phyloP scores from a whole-genome alignment of 2,113 vertebrate genomes.

The Chaetura pelagica region DNA sequence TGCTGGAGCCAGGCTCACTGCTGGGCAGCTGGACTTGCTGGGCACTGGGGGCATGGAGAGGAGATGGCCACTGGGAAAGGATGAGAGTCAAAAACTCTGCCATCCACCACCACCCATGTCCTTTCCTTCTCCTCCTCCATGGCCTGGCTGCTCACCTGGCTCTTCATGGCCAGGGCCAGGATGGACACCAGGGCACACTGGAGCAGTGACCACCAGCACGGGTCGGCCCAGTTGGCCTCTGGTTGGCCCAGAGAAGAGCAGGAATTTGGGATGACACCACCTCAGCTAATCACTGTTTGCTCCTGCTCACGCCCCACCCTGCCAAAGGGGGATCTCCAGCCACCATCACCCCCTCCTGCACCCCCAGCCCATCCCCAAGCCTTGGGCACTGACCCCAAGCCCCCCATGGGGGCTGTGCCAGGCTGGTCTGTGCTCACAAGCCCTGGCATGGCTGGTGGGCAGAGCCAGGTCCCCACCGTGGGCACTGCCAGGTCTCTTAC shows the following conservation, averaged over 20 bases:
- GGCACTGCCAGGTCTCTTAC: neutral
- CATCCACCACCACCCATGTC: rapidly evolving
- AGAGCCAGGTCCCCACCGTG: rapidly evolving
- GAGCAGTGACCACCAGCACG: neutral
- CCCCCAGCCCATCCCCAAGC: neutral
- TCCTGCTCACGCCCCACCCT: neutral
- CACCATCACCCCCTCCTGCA: neutral
- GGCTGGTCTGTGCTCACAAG: rapidly evolving
- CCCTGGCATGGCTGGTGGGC: neutral
- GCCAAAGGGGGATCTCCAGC: neutral
- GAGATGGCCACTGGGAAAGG: neutral
- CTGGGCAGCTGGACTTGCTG: neutral
- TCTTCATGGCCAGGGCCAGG: neutral
- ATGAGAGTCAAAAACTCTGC: neutral
- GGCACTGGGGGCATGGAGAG: rapidly evolving
- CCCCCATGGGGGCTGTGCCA: rapidly evolving
- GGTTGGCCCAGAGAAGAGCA: neutral
- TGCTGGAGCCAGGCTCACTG: neutral
- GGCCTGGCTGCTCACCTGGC: rapidly evolving
- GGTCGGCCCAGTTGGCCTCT: neutral
- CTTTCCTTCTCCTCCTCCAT: neutral
- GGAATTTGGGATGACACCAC: slow-evolving; percentile 50
- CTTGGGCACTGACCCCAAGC: neutral
- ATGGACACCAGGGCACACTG: rapidly evolving
- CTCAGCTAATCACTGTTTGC: slow-evolving; percentile 21